phyloP scores from a whole-genome alignment of 2,797 vertebrate species.

The Rhadinocentrus ornatus region DNA sequence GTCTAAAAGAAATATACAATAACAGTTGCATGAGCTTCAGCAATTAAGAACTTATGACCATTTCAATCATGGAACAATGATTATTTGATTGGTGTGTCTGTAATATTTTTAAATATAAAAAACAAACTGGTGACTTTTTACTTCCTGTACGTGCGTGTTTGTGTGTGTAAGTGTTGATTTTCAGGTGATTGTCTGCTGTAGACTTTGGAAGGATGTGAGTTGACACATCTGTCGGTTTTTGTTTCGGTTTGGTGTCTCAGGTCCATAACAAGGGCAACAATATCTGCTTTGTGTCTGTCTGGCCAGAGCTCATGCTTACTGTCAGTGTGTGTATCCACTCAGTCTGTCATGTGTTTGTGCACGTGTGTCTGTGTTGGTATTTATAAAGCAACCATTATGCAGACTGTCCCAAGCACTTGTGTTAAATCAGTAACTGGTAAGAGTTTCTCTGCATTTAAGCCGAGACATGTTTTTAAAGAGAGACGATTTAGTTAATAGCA shows the following conservation, averaged over 20 bases:
- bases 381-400: slow-evolving; percentile 41
- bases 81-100: neutral
- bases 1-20: slow-evolving; percentile 3
- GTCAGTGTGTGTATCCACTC: slow-evolving; percentile 44
- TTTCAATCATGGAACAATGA: neutral
- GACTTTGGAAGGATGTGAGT: slow-evolving; percentile 26
- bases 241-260: slow-evolving; percentile 41
- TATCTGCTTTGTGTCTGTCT: slow-evolving; percentile 49
- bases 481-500: slow-evolving; percentile 66
- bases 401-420: slow-evolving; percentile 26
- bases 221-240: slow-evolving; percentile 41
- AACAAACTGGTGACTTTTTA: neutral
- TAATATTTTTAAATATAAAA: neutral
- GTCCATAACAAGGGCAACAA: slow-evolving; percentile 32
- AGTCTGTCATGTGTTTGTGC: slow-evolving; percentile 38
- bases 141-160: slow-evolving; percentile 1
- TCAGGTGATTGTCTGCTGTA: slow-evolving; percentile 17
- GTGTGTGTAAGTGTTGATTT: neutral
- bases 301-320: slow-evolving; percentile 52
- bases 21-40: slow-evolving; percentile 4
- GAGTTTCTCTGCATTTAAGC: slow-evolving; percentile 47
- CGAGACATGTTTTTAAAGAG: slow-evolving; percentile 51
- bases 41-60: slow-evolving; percentile 1
- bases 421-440: slow-evolving; percentile 42
- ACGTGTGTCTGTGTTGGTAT: slow-evolving; percentile 16